A percentile compares a stretch with the other conserved stretches of the same genome.
Conservation (phyloP, 2,113 vertebrate genomes). For the Poeciliopsis occidentalis region DNA sequence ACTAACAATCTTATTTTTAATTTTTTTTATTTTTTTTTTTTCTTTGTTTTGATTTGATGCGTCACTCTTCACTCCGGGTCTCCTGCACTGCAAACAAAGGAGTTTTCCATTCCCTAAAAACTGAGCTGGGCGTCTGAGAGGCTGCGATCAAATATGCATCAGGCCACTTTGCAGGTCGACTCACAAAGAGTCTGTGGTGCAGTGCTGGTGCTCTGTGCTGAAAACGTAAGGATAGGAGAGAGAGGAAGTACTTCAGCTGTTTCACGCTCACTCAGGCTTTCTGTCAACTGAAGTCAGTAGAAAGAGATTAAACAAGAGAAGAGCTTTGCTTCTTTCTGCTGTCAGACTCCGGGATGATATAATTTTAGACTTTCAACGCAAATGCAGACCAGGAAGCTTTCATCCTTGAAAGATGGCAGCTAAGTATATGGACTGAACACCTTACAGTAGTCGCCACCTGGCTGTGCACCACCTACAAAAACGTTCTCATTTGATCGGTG, state of each 20-base stretch:
- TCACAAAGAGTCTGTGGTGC: conserved; percentile 12
- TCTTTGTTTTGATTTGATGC: background rate
- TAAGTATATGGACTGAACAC: background rate
- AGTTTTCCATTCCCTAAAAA: conserved; percentile 4
- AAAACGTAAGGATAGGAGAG: conserved; percentile 3
- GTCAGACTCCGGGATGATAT: conserved; percentile 14
- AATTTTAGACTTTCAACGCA: conserved; percentile 10
- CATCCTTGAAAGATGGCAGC: conserved; percentile 3
- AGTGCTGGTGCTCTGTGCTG: conserved; percentile 6
- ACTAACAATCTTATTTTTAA: background rate
- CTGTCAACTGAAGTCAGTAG: background rate
- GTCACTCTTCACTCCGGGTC: background rate
- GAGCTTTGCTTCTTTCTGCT: background rate
- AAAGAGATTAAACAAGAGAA: background rate
- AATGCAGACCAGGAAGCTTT: background rate
- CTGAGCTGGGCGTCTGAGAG: conserved; percentile 31
- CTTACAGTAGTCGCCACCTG: background rate
- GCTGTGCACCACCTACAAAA: too few relatives aligned
- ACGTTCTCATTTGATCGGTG: background rate
- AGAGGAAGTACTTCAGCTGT: background rate
- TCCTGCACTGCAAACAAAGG: background rate
- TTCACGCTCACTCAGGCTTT: conserved; percentile 2
- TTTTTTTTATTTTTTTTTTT: background rate
- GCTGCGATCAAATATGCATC: conserved; percentile 50
- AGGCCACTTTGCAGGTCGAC: conserved; percentile 22